Percentiles rank a stretch among this genome's conserved stretches.
Conservation (phyloP, 1,140 invertebrate genomes). For the Solenopsis fugax region DNA sequence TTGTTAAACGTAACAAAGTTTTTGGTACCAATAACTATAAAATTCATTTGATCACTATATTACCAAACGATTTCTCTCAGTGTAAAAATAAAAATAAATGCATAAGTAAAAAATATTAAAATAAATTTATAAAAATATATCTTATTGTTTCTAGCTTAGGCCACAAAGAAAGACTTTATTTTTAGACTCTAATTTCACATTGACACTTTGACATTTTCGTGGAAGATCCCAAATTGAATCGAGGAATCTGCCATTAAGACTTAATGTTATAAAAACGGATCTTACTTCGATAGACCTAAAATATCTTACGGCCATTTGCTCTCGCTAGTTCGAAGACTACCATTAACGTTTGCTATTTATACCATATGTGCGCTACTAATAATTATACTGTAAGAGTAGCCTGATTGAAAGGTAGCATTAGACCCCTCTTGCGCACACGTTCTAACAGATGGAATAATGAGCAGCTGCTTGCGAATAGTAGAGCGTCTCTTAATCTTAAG, state of each 20-base stretch:
- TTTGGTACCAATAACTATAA: too few relatives aligned
- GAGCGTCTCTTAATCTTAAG: constrained; percentile 4
- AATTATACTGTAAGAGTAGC: constrained; percentile 70
- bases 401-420: constrained; percentile 55
- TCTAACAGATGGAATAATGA: constrained; percentile 34
- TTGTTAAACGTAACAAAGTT: too few relatives aligned
- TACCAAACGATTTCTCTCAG: too few relatives aligned
- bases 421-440: constrained; percentile 31
- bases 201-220: neutral
- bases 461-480: constrained; percentile 38
- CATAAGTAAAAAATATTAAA: neutral
- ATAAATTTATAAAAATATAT: neutral
- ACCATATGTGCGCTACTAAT: constrained; percentile 58
- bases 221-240: neutral
- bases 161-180: neutral
- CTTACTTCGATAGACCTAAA: constrained; percentile 3
- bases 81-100: neutral
- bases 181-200: neutral
- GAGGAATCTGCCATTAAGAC: neutral
- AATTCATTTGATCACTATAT: too few relatives aligned
- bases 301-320: constrained; percentile 43
- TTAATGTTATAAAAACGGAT: constrained; percentile 4
- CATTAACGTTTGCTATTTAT: constrained; percentile 63
- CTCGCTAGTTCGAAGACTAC: constrained; percentile 16
- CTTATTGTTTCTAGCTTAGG: neutral